Conservation (phyloP, 2,888 invertebrate species). For the Ariolimax columbianus region DNA sequence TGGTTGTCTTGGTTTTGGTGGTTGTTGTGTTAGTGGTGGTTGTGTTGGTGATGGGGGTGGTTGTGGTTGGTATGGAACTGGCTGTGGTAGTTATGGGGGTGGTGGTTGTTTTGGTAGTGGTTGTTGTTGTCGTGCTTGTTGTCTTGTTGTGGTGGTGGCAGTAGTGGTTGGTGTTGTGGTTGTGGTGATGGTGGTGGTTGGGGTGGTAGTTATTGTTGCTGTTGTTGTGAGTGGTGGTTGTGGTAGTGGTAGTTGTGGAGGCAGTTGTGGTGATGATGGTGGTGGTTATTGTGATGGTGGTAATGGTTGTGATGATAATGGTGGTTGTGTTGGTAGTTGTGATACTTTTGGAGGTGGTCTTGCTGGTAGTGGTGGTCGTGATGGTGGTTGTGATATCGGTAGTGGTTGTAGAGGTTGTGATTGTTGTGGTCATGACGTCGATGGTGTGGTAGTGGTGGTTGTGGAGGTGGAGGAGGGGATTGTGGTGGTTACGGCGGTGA, state of each 20-base stretch:
- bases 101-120: background rate
- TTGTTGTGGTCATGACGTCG: background rate
- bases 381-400: background rate
- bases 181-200: background rate
- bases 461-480: background rate
- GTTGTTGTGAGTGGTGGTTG: background rate
- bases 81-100: background rate
- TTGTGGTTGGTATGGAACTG: no score
- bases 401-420: background rate
- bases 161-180: background rate
- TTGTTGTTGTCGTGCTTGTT: background rate
- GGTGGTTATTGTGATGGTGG: background rate
- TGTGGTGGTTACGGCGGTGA: background rate
- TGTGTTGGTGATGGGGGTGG: background rate
- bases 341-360: background rate
- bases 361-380: background rate
- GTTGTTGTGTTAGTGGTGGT: background rate
- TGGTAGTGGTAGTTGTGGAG: no score
- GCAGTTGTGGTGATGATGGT: background rate
- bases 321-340: background rate
- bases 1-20: background rate
- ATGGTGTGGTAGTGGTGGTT: background rate
- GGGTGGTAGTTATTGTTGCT: background rate
- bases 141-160: background rate
- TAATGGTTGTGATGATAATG: background rate